Base-by-base conservation (phyloP, 2,113 vertebrate genomes). In the Zosterops pallidus region DNA sequence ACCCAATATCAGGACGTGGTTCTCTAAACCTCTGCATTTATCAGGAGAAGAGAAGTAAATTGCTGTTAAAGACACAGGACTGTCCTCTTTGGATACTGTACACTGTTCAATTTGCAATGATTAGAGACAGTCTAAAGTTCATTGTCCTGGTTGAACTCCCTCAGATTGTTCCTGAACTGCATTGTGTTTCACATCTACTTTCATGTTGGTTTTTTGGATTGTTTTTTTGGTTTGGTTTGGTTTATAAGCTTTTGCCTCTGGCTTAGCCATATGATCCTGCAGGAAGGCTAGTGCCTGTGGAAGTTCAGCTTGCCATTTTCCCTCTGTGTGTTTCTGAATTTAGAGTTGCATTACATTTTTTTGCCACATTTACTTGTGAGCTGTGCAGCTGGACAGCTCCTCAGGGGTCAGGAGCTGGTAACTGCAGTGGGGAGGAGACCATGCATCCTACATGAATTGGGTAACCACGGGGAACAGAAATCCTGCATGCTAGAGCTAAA, bases 401-500 rank as follows among this genome's bases (percentile, higher is more conserved):
- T 9, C 25, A 19, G 47, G 33, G 22, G 20, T 33, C 37, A n/a
- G 29, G 41, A 56, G 20, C 52, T 53, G 10, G 28, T 56, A 56
- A 74, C 12, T 2, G 2, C 37, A 29, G 12, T 11, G 50, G 24
- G 33, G n/a, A 49, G 33, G n/a, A 65, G 22, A 72, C 17, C 20
- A n/a, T 22, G 21, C 18, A 50, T 49, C 52, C 42, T 47, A 2
- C 24, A 1, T 8, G 3, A 81, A 37, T 24, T 12, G 3, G 17
- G 11, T 60, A 67, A 49, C 17, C 35, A 24, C 0, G 1, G 25
- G 39, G 31, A 79, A 55, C 44, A 89, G 37, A 82, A 87, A 56
- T 52, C n/a, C 65, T 25, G 11, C 9, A 7, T 0, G 0, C 14
- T 24, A 25, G 13, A 21, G 57, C 24, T 39, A 64, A 88, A 75